Percentiles rank a stretch among this genome's conserved stretches.
These are phyloP conservation scores for Amorpha juglandis DNA, from an alignment of 2,888 invertebrate species.

Conservation along the genomic window DNA sequence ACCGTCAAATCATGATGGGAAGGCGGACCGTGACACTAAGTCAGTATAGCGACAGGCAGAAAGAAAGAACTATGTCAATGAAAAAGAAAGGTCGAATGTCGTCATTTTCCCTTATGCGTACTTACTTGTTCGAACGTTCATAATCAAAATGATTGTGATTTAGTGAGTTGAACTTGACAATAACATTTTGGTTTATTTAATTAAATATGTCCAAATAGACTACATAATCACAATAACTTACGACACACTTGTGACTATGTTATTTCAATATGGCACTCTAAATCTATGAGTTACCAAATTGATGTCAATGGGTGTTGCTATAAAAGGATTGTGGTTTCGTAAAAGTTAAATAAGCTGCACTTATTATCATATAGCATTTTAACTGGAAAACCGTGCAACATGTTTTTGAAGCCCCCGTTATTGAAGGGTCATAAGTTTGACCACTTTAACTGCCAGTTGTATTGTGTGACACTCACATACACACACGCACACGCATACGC, in stretches of 20 bases:
- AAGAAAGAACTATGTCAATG: too few relatives aligned
- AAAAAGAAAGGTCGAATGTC: background rate
- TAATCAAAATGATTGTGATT: background rate
- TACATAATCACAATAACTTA: slow-evolving; percentile 7
- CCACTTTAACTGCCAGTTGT: too few relatives aligned
- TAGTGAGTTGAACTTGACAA: slow-evolving; percentile 2
- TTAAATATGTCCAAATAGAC: background rate
- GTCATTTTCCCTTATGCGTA: too few relatives aligned
- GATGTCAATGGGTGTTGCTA: slow-evolving; percentile 32
- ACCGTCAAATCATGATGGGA: too few relatives aligned
- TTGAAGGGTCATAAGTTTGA: too few relatives aligned
- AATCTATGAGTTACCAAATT: slow-evolving; percentile 38
- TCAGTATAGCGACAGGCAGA: too few relatives aligned
- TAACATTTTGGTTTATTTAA: background rate
- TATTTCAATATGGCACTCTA: slow-evolving; percentile 34
- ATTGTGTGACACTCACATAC: too few relatives aligned
- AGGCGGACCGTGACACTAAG: too few relatives aligned
- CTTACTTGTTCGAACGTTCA: background rate
- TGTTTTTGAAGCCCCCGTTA: too few relatives aligned
- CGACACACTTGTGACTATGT: slow-evolving; percentile 1
- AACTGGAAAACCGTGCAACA: background rate
- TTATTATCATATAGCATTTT: background rate
- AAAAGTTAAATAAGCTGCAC: background rate
- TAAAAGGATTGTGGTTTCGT: slow-evolving; percentile 34
- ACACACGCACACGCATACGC: too few relatives aligned